Base-by-base conservation (phyloP, 2,113 vertebrate genomes). In the Spilogale gracilis region DNA sequence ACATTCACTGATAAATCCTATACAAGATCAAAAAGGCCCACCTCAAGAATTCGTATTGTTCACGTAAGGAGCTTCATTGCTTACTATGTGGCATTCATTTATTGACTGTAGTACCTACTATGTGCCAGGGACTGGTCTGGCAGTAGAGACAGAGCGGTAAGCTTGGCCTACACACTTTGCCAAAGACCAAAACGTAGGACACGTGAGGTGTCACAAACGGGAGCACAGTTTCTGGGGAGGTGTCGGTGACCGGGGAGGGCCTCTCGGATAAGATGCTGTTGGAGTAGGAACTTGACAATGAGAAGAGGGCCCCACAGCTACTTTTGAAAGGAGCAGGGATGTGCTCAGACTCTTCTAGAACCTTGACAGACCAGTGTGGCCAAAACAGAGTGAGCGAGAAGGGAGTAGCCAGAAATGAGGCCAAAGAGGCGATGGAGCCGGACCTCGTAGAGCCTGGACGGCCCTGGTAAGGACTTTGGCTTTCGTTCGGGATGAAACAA, bases 161-260 rank as follows among this genome's bases (percentile, higher is more conserved):
- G 32, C 71, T 71, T 30, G 27, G 43, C 67, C n/a, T 1, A 0
- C 5, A 2, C 8, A 43, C 56, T 56, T 13, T 30, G 9, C 43
- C 12, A 18, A 73, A 48, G 50, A 50, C 2, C 0, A 1, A 18
- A 54, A 89, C 17, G 11, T 17, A 23, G 0, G 4, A 5, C n/a
- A 3, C 12, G 27, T 25, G 43, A 30, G 0, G 9, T 9, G 16
- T n/a, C 11, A 23, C 9, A 13, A 5, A 17, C 3, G 30, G 38
- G 32, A 52, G n/a, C 5, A 25, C 45, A 27, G 27, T 18, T 23
- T 4, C 76, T 9, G 52, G 17, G 67, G 9, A 23, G 11, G 76
- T 8, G 25, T 11, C 23, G 21, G 32, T 14, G 54, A 30, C 0
- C 50, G 13, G 67, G 73, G 79, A 54, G 18, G 58, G 25, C 30